Evolutionary conservation across 37 sponge, comb jelly and placozoan genomes (phyloP).

Genomic region (Spongia lamella): DNA sequence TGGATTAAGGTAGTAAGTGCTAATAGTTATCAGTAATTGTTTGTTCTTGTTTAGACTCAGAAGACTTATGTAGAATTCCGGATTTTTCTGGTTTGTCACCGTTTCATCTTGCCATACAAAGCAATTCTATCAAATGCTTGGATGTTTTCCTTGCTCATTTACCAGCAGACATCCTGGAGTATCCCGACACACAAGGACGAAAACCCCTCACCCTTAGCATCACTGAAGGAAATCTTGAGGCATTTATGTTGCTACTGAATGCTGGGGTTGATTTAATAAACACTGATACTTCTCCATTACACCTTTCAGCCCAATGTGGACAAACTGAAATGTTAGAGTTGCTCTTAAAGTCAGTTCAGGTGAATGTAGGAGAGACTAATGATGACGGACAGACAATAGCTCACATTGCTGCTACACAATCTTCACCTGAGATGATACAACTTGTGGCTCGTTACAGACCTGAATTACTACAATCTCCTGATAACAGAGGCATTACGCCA

Average conservation of each 20-base stretch:
- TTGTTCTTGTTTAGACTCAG: conserved; percentile 21
- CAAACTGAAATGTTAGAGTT: background rate
- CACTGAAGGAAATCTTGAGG: conserved; percentile 24
- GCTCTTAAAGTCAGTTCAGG: background rate
- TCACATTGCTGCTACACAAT: background rate
- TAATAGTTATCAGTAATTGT: background rate
- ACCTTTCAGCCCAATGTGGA: background rate
- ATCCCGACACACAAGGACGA: conserved; percentile 42
- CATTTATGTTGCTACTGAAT: conserved; percentile 10
- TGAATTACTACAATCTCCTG: conserved; percentile 47
- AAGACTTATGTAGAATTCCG: conserved; percentile 6
- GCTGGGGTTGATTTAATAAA: background rate
- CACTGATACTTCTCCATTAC: background rate
- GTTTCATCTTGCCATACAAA: conserved; percentile 66
- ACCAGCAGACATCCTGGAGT: conserved; percentile 51
- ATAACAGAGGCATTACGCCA: conserved; percentile 66
- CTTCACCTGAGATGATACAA: background rate
- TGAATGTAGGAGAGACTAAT: background rate
- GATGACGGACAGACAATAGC: background rate
- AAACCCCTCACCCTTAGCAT: conserved; percentile 42
- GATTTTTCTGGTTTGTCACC: conserved; percentile 79
- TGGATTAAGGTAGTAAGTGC: background rate
- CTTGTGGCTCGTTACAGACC: background rate
- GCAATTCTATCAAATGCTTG: conserved; percentile 46
- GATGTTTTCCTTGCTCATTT: conserved; percentile 10